These are phyloP conservation scores for Myoxocephalus aenaeus DNA, from an alignment of 2,797 vertebrate genomes.

Conservation along the genomic window DNA sequence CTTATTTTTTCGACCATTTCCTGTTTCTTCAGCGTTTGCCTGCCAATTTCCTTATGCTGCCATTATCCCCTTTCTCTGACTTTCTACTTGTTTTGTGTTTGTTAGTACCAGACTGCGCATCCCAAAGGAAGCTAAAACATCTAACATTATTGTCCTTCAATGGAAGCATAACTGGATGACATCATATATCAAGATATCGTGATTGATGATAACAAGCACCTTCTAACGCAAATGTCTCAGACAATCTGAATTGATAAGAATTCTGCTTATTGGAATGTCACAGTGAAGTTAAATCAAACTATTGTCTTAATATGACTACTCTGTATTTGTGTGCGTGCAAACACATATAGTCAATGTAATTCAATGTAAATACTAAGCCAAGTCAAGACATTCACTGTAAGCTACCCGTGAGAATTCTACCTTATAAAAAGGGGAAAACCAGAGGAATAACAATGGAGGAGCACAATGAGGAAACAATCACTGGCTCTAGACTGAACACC, in stretches of 20 bases:
- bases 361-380: slow-evolving; percentile 9
- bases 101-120: background rate
- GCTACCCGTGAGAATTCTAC: slow-evolving; percentile 19
- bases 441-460: slow-evolving; percentile 45
- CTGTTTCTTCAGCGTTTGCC: slow-evolving; percentile 38
- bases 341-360: too few relatives aligned
- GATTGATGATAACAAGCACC: background rate
- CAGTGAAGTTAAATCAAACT: too few relatives aligned
- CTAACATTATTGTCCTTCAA: too few relatives aligned
- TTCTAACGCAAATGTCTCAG: background rate
- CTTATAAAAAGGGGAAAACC: slow-evolving; percentile 28
- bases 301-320: too few relatives aligned
- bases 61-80: slow-evolving; percentile 10
- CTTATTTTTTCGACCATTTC: slow-evolving; percentile 49
- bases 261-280: too few relatives aligned
- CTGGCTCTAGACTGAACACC: slow-evolving; percentile 24
- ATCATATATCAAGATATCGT: background rate
- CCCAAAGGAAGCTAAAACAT: background rate
- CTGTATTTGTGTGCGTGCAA: too few relatives aligned
- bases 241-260: background rate
- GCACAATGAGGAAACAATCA: slow-evolving; percentile 42
- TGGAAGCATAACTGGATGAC: background rate
- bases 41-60: background rate
- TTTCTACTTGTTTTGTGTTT: background rate
- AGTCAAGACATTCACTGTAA: slow-evolving; percentile 41